phyloP scores from a whole-genome alignment of 2,113 vertebrate genomes.

The Platycercus adscitus region DNA sequence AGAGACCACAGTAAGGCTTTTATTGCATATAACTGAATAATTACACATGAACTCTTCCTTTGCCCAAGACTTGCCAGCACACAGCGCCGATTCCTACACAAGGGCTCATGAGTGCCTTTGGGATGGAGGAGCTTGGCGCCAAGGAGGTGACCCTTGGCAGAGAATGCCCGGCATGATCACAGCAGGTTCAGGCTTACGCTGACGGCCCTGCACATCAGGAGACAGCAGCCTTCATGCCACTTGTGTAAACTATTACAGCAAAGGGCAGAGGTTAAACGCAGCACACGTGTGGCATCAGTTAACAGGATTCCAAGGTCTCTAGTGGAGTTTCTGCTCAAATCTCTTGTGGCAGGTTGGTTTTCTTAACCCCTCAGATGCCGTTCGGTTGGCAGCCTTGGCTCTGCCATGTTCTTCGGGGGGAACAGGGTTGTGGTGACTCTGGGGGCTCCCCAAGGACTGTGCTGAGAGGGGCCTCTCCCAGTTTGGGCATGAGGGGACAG shows the following conservation, averaged over 20 bases:
- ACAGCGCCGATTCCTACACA: background rate
- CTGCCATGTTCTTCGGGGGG: background rate
- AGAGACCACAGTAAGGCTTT: accelerated
- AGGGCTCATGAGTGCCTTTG: background rate
- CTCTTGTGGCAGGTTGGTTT: slow-evolving; percentile 46
- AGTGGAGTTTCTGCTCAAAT: slow-evolving; percentile 54
- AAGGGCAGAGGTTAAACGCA: slow-evolving; percentile 72
- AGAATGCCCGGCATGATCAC: accelerated
- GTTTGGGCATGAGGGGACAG: background rate
- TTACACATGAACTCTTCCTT: background rate
- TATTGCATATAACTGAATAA: background rate
- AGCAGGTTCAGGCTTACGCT: accelerated
- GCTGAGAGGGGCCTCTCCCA: background rate
- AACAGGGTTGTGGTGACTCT: background rate
- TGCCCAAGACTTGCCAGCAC: accelerated
- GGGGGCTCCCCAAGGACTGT: background rate
- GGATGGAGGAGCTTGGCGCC: accelerated
- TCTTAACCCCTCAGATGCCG: slow-evolving; percentile 49
- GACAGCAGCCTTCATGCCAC: slow-evolving; percentile 24
- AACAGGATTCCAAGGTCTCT: slow-evolving; percentile 68
- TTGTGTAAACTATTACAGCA: slow-evolving; percentile 71
- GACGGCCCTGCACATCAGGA: background rate
- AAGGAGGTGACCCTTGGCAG: accelerated
- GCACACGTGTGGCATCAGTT: slow-evolving; percentile 73
- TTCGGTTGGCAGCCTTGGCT: background rate